These are phyloP conservation scores for Pluvialis apricaria DNA, from an alignment of 2,113 vertebrate genomes.

Conservation along the genomic window DNA sequence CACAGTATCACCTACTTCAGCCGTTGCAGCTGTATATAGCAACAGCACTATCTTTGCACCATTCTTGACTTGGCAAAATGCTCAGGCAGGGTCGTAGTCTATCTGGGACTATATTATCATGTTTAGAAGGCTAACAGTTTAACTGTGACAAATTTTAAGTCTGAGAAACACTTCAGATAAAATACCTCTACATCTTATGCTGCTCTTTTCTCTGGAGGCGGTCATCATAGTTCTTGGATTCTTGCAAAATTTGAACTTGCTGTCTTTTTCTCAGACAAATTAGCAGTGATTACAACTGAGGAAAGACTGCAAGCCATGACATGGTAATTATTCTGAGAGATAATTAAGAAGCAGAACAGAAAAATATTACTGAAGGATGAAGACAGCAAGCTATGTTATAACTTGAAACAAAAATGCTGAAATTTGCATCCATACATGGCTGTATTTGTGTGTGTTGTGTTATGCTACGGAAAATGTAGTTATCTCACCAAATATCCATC, in stretches of 20 bases:
- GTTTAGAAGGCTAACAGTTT: neutral
- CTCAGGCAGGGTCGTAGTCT: neutral
- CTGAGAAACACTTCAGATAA: neutral
- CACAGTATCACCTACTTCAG: fast-evolving
- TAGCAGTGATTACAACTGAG: neutral
- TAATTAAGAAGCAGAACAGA: neutral
- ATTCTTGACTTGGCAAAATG: neutral
- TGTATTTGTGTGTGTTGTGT: neutral
- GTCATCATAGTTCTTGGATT: neutral
- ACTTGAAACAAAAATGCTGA: neutral
- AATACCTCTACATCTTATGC: neutral
- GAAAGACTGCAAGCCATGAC: neutral
- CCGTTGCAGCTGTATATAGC: neutral
- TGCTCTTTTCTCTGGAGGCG: neutral
- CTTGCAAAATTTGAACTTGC: neutral
- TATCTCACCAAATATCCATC: neutral
- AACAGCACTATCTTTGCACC: neutral
- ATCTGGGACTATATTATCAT: neutral
- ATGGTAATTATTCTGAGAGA: neutral
- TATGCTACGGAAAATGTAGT: neutral
- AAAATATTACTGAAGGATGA: neutral
- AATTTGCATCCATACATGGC: fast-evolving
- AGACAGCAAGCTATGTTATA: neutral
- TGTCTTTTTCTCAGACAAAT: constrained; percentile 20
- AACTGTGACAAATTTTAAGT: neutral